Percentiles rank a stretch among this genome's conserved stretches.
Conservation (phyloP, 2,797 vertebrate genomes). For the Glossophaga mutica region DNA sequence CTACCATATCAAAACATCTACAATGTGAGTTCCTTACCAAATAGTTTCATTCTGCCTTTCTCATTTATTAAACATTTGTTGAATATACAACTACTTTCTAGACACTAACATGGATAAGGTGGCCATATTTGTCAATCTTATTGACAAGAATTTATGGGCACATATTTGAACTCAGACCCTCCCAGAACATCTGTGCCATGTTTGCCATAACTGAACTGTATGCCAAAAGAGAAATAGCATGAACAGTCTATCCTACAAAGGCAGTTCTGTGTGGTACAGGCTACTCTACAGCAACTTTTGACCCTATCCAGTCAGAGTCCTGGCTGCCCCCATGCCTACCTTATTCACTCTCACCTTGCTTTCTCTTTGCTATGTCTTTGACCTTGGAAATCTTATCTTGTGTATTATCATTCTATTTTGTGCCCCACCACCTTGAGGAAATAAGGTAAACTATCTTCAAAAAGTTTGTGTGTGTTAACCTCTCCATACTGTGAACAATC, state of each 20-base stretch:
- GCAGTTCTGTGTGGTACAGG: neutral
- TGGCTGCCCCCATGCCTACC: neutral
- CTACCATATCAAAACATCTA: neutral
- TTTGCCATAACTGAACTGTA: neutral
- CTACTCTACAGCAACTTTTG: neutral
- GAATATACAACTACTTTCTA: neutral
- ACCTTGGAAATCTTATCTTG: neutral
- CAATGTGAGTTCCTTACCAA: neutral
- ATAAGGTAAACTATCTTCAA: constrained; percentile 1
- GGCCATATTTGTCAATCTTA: neutral
- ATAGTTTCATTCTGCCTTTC: neutral
- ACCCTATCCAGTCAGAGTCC: neutral
- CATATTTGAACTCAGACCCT: neutral
- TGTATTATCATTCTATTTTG: neutral
- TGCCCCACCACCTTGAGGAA: neutral
- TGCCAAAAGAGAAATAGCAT: neutral
- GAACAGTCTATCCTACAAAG: neutral
- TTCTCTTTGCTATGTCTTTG: neutral
- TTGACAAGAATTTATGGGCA: neutral
- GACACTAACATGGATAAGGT: neutral
- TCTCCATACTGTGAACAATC: neutral
- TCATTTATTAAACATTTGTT: neutral
- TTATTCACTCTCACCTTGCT: neutral
- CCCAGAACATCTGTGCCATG: neutral
- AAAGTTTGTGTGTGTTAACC: neutral